Percentiles rank a stretch among this genome's conserved stretches.
These are phyloP conservation scores for Eumaeus atala DNA, from an alignment of 1,140 invertebrate species.

Conservation along the genomic window DNA sequence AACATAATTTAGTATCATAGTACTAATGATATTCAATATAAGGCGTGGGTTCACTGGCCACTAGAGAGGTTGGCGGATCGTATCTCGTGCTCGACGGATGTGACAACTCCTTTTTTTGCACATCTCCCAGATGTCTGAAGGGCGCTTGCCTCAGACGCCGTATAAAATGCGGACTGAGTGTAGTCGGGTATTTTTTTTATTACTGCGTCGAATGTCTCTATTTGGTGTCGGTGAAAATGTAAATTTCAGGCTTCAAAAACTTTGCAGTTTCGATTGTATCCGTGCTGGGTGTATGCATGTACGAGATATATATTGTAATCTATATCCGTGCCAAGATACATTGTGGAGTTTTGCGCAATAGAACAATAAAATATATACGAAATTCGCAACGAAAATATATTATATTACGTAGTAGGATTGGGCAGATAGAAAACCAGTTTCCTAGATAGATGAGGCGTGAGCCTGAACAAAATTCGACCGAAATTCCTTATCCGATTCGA, in stretches of 20 bases:
- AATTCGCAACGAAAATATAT: too few relatives aligned
- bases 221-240: background rate
- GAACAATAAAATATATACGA: too few relatives aligned
- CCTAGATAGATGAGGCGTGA: too few relatives aligned
- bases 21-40: conserved; percentile 6
- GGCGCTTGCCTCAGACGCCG: background rate
- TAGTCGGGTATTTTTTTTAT: conserved; percentile 7
- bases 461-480: too few relatives aligned
- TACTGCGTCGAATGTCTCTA: conserved; percentile 1
- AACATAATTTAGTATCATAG: background rate
- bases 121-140: conserved; percentile 9
- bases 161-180: background rate
- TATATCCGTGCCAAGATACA: too few relatives aligned
- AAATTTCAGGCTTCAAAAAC: background rate
- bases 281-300: too few relatives aligned
- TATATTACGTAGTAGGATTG: too few relatives aligned
- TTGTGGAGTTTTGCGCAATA: too few relatives aligned
- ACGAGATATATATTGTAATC: too few relatives aligned
- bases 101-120: conserved; percentile 7
- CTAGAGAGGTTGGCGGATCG: conserved; percentile 5
- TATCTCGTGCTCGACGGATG: conserved; percentile 6
- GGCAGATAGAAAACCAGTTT: too few relatives aligned
- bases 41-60: conserved; percentile 5
- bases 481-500: too few relatives aligned
- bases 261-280: too few relatives aligned